Evolutionary conservation across 1,140 invertebrate genomes (phyloP).

Genomic region (Probaryconus sp.): DNA sequence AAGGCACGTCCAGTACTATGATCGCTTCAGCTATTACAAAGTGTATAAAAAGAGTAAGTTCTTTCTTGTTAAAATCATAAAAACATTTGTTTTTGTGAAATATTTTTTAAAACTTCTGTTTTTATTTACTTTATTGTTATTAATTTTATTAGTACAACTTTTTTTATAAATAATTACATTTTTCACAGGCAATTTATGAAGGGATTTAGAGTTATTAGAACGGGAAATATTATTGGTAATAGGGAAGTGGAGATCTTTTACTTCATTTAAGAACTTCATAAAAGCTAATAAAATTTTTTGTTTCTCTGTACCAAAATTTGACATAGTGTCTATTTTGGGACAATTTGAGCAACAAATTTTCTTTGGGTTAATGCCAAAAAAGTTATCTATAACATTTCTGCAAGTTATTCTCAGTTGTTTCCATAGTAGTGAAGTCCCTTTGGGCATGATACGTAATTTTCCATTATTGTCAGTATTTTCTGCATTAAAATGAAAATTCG

Average conservation of each 20-base stretch:
- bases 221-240: too few species aligned
- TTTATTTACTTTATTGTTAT: too few species aligned
- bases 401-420: constrained; percentile 22
- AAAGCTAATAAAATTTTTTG: constrained; percentile 45
- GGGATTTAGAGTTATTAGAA: too few species aligned
- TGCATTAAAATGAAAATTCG: background rate
- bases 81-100: background rate
- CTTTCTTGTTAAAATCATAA: background rate
- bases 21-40: constrained; percentile 87
- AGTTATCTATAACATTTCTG: constrained; percentile 40
- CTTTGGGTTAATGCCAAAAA: constrained; percentile 38
- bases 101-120: constrained; percentile 10
- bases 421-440: too few species aligned
- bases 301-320: constrained; percentile 35
- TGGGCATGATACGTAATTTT: too few species aligned
- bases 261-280: constrained; percentile 41
- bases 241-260: constrained; percentile 33
- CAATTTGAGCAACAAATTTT: constrained; percentile 37
- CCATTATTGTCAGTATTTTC: constrained; percentile 15
- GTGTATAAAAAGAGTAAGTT: constrained; percentile 85
- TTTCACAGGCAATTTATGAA: too few species aligned
- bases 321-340: constrained; percentile 33
- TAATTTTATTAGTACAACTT: too few species aligned
- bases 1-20: constrained; percentile 87
- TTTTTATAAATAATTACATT: too few species aligned